A percentile compares a stretch with the other conserved stretches of the same genome.
These are phyloP conservation scores for Drosophila aff. DNA, from an alignment of 1,140 invertebrate species.

Conservation along the genomic window DNA sequence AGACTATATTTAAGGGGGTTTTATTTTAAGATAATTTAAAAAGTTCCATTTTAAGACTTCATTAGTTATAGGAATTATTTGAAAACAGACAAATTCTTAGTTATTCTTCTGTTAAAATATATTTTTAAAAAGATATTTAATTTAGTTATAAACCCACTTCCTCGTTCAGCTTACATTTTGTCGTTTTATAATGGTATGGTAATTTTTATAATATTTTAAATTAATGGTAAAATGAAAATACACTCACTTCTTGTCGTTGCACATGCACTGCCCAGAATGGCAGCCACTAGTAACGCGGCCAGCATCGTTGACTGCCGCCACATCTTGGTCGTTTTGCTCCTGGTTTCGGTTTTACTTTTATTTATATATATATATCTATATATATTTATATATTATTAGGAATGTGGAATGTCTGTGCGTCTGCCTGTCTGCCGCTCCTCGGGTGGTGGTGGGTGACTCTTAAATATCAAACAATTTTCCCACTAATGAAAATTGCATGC, in stretches of 20 bases:
- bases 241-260: constrained; percentile 68
- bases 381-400: constrained; percentile 26
- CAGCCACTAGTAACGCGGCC: constrained; percentile 79
- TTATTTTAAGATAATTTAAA: neutral
- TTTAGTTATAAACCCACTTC: no score
- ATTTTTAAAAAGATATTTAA: no score
- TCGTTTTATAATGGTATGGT: neutral
- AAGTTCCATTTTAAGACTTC: neutral
- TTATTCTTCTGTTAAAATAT: neutral
- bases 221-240: neutral
- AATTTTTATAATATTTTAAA: neutral
- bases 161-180: no score
- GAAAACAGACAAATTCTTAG: neutral
- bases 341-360: constrained; percentile 27
- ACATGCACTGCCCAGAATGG: constrained; percentile 63
- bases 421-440: constrained; percentile 4
- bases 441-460: constrained; percentile 43
- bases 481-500: constrained; percentile 75
- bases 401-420: constrained; percentile 57
- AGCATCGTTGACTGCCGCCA: constrained; percentile 80
- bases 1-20: neutral
- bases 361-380: constrained; percentile 21
- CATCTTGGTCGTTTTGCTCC: constrained; percentile 63
- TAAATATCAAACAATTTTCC: constrained; percentile 63
- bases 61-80: neutral